Evolutionary conservation across 2,888 invertebrate genomes (phyloP).

Genomic region (Cyaniris semiargus): DNA sequence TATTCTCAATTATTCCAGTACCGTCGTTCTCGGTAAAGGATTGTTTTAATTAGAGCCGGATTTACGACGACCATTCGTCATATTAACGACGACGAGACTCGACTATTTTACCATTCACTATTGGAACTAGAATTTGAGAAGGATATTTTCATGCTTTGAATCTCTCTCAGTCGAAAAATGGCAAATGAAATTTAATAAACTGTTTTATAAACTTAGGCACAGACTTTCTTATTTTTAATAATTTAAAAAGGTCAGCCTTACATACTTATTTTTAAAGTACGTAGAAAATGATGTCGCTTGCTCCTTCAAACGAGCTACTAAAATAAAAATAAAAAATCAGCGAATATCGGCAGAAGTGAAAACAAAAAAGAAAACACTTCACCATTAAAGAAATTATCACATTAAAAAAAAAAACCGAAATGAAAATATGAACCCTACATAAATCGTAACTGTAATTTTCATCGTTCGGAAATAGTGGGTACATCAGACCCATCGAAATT

Average conservation of each 20-base stretch:
- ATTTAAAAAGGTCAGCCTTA: no score
- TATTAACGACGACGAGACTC: conserved; percentile 13
- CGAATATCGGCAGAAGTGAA: no score
- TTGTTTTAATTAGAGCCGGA: conserved; percentile 25
- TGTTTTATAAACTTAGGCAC: neutral
- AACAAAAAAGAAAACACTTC: no score
- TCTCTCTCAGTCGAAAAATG: no score
- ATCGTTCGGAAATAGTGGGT: neutral
- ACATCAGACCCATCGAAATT: neutral
- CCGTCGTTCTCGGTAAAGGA: conserved; percentile 2
- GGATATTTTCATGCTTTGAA: neutral
- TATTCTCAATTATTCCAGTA: neutral
- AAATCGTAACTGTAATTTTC: neutral
- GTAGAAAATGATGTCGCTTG: no score
- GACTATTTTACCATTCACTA: neutral
- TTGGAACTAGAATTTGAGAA: neutral
- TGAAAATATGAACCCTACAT: neutral
- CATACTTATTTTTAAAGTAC: no score
- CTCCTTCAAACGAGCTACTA: no score
- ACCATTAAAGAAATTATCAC: no score
- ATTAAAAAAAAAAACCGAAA: neutral
- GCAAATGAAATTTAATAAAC: neutral
- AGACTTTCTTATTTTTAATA: no score
- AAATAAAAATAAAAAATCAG: no score
- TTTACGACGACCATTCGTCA: conserved; percentile 22